These are phyloP conservation scores for Lasioglossum zephyrum DNA, from an alignment of 2,888 invertebrate genomes.

Conservation along the genomic window DNA sequence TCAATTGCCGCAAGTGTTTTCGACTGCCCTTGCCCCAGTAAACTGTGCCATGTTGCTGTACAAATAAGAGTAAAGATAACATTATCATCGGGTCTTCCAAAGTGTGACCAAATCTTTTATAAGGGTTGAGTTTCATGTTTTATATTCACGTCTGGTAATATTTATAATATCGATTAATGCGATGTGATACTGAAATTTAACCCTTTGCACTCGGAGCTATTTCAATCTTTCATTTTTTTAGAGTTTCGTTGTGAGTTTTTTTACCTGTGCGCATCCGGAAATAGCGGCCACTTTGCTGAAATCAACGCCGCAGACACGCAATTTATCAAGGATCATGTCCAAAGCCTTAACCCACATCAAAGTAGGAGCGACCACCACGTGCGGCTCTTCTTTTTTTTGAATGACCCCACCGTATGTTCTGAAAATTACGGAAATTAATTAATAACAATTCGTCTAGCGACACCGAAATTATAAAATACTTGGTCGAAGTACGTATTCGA, in stretches of 20 bases:
- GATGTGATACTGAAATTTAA: not conserved
- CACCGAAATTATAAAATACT: too few relatives aligned
- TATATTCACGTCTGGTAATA: not conserved
- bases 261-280: constrained; percentile 96
- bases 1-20: constrained; percentile 87
- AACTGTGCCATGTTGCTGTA: constrained; percentile 98
- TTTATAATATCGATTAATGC: not conserved
- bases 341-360: constrained; percentile 98
- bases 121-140: not conserved
- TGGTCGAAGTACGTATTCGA: too few relatives aligned
- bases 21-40: constrained; percentile 95
- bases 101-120: constrained; percentile 7
- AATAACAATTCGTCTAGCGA: not conserved
- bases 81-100: constrained; percentile 18
- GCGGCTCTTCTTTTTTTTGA: constrained; percentile 85
- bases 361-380: constrained; percentile 91
- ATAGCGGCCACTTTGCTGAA: constrained; percentile 93
- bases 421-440: constrained; percentile 41
- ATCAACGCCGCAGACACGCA: constrained; percentile 93
- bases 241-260: not conserved
- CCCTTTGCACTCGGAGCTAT: too few relatives aligned
- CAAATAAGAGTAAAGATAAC: constrained; percentile 56
- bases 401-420: constrained; percentile 88
- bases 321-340: constrained; percentile 94
- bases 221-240: not conserved